Evolutionary conservation across 2,797 vertebrate genomes (phyloP), one percentile per base, ranked within the genome.

Genomic region (Spheniscus humboldti): DNA sequence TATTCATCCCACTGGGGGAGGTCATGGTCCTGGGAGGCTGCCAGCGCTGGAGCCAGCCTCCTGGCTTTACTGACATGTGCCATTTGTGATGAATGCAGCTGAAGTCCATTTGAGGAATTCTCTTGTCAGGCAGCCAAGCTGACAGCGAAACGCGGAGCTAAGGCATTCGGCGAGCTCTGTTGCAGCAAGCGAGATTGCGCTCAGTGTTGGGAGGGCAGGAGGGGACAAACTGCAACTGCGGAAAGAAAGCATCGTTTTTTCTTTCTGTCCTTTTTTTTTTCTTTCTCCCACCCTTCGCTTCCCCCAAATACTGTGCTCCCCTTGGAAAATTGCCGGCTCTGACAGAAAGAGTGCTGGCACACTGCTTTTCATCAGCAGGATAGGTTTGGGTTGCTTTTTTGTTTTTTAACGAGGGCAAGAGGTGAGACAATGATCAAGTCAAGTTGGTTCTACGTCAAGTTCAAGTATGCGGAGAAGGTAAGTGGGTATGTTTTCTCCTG

Each of bases 371-470:
- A 4, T 37, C 79, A 56, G 77, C 86, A 1, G 24, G 13, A 20
- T 7, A 33, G 80, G 1, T 4, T 8, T 0, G 82, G 24, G 24
- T 7, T 6, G 56, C 52, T 57, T 39, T 45, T 5, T 11, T 53
- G 66, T 39, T 30, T 35, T 59, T 50, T 30, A 43, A 66, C 48
- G 18, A 95, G 94, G 57, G 72, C 92, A 76, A 86, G 56, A 96
- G 94, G 94, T 30, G 96, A 97, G 31, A 97, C 73, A 55, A 99
- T 99, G 99, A 99, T 99, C 98, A 99, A 99, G 98, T 99, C 99
- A 56, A 99, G 98, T 95, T 99, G 99, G 99, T 99, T 99, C 98
- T 99, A 99, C 96, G 99, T 99, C 97, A 99, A 99, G 98, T 99
- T 99, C 98, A 99, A 99, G 98, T 99, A 99, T 96, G 99, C 99